Percentiles rank a stretch among this genome's conserved stretches.
phyloP scores from a whole-genome alignment of 1,140 invertebrate species.

The Drosophila bifasciata region DNA sequence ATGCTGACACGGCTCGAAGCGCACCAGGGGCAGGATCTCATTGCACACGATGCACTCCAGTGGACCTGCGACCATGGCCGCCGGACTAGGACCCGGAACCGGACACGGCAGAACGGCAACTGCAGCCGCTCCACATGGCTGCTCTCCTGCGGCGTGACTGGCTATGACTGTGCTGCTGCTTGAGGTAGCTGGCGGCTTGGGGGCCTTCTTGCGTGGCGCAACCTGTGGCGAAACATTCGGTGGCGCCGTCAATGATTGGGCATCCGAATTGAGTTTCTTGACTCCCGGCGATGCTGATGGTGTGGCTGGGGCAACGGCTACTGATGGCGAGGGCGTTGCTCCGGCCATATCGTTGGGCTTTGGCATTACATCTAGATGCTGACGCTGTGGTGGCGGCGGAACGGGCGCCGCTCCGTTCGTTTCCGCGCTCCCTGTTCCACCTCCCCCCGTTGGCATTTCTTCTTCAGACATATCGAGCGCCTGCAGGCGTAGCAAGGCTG shows the following conservation, averaged over 20 bases:
- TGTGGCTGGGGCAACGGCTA: conserved; percentile 24
- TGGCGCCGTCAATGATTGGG: conserved; percentile 36
- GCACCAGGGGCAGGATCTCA: conserved; percentile 87
- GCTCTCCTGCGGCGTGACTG: conserved; percentile 41
- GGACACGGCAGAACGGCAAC: conserved; percentile 21
- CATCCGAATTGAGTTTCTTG: conserved; percentile 74
- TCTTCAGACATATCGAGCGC: conserved; percentile 38
- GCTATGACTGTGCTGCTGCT: conserved; percentile 10
- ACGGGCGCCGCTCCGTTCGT: conserved; percentile 35
- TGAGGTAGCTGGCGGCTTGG: conserved; percentile 59
- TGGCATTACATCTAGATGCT: conserved; percentile 38
- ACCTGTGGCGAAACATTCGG: conserved; percentile 63
- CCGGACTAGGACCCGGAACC: conserved; percentile 27
- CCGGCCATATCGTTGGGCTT: conserved; percentile 32
- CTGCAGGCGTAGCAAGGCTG: conserved; percentile 7
- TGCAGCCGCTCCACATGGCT: conserved; percentile 10
- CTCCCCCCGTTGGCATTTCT: conserved; percentile 4
- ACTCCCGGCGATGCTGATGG: conserved; percentile 58
- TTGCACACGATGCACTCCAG: conserved; percentile 90
- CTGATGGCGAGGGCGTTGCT: conserved; percentile 34
- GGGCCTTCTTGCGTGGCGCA: conserved; percentile 80
- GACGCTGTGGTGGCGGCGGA: conserved; percentile 35
- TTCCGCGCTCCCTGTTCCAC: conserved; percentile 4
- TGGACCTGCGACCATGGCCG: conserved; percentile 63
- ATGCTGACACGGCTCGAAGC: conserved; percentile 90